A percentile compares a stretch with the other conserved stretches of the same genome.
These are phyloP conservation scores for Amphiura filiformis DNA, from an alignment of 35 echinoderm and acorn worm genomes.

Conservation along the genomic window DNA sequence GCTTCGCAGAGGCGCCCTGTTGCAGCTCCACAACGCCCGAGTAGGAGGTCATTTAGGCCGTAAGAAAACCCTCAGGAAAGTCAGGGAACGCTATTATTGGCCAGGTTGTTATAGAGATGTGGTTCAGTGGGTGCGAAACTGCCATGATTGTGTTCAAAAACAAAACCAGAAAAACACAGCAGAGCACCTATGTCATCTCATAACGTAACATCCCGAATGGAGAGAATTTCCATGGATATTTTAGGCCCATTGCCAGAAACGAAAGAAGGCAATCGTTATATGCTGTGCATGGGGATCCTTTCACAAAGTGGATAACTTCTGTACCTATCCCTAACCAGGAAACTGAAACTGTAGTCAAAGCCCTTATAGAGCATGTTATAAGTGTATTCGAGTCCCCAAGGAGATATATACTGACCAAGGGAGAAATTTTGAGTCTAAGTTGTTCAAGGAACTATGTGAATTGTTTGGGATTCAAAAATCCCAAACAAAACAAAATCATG, in stretches of 20 bases:
- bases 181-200: not conserved
- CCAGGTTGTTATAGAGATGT: not conserved
- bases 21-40: not conserved
- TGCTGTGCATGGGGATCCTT: slow-evolving; percentile 46
- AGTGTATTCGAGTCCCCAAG: slow-evolving; percentile 8
- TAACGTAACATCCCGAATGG: slow-evolving; percentile 12
- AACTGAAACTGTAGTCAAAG: slow-evolving; percentile 38
- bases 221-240: slow-evolving; percentile 34
- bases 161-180: not conserved
- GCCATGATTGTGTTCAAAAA: not conserved
- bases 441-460: slow-evolving; percentile 36
- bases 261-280: slow-evolving; percentile 24
- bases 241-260: slow-evolving; percentile 27
- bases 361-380: slow-evolving; percentile 25
- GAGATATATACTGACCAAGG: slow-evolving; percentile 49
- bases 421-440: slow-evolving; percentile 32
- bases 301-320: slow-evolving; percentile 36
- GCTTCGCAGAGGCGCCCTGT: not conserved
- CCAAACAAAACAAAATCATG: slow-evolving; percentile 12
- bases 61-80: not conserved
- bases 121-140: not conserved
- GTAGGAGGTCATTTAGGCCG: not conserved
- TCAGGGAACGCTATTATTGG: slow-evolving; percentile 17
- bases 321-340: slow-evolving; percentile 36
- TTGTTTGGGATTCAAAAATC: slow-evolving; percentile 47